Conservation (phyloP, 37 sponge, comb jelly and placozoan genomes). For the Spongia lamella region DNA sequence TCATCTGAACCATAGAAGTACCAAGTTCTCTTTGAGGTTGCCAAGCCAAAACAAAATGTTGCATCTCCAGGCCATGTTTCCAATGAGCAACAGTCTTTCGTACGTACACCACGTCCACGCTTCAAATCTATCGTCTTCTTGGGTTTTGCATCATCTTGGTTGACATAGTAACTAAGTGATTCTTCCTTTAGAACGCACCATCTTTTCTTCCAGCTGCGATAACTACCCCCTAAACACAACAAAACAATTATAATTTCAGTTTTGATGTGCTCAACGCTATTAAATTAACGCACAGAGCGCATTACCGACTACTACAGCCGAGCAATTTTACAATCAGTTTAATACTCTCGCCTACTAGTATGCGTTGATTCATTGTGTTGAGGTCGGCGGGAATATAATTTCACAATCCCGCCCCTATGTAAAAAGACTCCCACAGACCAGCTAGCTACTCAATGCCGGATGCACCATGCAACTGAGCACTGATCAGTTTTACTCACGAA, state of each 20-base stretch:
- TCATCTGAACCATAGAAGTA: constrained; percentile 51
- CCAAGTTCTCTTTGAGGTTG: constrained; percentile 52
- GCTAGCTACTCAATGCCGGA: too few relatives aligned
- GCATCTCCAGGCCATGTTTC: constrained; percentile 64
- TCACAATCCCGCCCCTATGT: too few relatives aligned
- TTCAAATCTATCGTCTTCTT: constrained; percentile 56
- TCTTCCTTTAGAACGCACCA: constrained; percentile 45
- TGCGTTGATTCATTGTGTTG: too few relatives aligned
- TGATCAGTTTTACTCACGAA: too few relatives aligned
- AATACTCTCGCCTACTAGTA: too few relatives aligned
- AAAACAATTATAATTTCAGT: neutral
- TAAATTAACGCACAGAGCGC: too few relatives aligned
- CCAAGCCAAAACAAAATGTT: constrained; percentile 49
- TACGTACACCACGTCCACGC: constrained; percentile 40
- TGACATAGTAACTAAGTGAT: constrained; percentile 44
- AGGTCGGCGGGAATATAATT: too few relatives aligned
- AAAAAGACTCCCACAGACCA: too few relatives aligned
- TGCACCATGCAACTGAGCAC: too few relatives aligned
- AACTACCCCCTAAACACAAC: constrained; percentile 45
- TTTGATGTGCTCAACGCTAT: neutral
- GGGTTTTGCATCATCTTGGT: constrained; percentile 30
- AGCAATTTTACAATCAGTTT: too few relatives aligned
- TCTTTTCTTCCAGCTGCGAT: constrained; percentile 67
- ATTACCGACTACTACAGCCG: too few relatives aligned
- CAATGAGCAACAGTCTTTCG: constrained; percentile 8